Percentiles rank a stretch among this genome's conserved stretches.
phyloP scores from a whole-genome alignment of 2,113 vertebrate genomes.

The Pseudonaja textilis region DNA sequence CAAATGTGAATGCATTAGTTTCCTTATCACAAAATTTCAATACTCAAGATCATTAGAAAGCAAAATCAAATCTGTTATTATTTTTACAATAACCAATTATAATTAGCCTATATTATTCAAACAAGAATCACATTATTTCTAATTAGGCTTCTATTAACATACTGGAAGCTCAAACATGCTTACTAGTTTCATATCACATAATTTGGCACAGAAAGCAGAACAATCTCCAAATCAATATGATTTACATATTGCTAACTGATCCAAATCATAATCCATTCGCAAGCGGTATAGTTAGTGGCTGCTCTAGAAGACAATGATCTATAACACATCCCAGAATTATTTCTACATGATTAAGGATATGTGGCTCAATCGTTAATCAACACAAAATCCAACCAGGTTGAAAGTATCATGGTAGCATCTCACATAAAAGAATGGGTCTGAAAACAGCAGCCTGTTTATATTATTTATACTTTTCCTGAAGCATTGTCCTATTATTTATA shows the following conservation, averaged over 20 bases:
- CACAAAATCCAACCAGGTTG: neutral
- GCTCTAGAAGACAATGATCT: neutral
- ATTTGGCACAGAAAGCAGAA: accelerated
- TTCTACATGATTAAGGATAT: neutral
- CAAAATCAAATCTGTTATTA: neutral
- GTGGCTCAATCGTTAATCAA: neutral
- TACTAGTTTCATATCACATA: neutral
- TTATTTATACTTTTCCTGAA: neutral
- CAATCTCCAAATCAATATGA: neutral
- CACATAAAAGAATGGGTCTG: neutral
- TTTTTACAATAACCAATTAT: neutral
- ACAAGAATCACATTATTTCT: constrained; percentile 13
- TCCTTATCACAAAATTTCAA: constrained; percentile 40
- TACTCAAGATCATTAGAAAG: constrained; percentile 23
- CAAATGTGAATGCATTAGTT: constrained; percentile 37
- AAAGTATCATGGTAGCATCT: neutral
- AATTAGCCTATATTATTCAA: constrained; percentile 3
- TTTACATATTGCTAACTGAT: neutral
- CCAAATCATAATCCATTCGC: neutral
- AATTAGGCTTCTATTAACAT: neutral
- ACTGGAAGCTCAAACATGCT: accelerated
- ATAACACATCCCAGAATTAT: neutral
- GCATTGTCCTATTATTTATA: neutral
- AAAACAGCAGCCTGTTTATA: neutral
- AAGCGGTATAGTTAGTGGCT: neutral